phyloP scores from a whole-genome alignment of 2,888 invertebrate species.

The Drosophila sordidula region DNA sequence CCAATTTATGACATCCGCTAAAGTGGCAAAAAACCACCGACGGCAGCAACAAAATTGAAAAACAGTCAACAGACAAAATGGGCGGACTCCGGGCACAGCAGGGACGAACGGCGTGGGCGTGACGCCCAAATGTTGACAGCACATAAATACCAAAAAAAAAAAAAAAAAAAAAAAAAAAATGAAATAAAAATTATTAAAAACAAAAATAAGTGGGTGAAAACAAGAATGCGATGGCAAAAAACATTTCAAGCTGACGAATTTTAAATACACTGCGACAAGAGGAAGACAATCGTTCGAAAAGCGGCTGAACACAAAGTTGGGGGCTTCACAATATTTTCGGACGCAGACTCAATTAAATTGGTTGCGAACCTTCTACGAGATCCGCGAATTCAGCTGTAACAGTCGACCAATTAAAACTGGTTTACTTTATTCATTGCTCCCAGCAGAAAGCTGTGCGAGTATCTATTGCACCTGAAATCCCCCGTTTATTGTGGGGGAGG shows the following conservation, averaged over 20 bases:
- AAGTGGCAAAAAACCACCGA: conserved; percentile 45
- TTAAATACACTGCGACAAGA: conserved; percentile 22
- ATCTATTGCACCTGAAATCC: not conserved
- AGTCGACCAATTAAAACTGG: too few relatives aligned
- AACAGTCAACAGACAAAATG: conserved; percentile 27
- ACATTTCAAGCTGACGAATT: conserved; percentile 25
- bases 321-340: too few relatives aligned
- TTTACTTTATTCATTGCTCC: too few relatives aligned
- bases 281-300: too few relatives aligned
- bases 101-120: conserved; percentile 37
- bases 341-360: too few relatives aligned
- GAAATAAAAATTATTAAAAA: conserved; percentile 9
- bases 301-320: too few relatives aligned
- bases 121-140: conserved; percentile 53
- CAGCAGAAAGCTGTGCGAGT: not conserved
- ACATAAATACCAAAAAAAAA: conserved; percentile 17
- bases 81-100: conserved; percentile 2
- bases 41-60: conserved; percentile 24
- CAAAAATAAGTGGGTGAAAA: conserved; percentile 12
- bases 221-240: conserved; percentile 9
- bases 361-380: not conserved
- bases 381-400: too few relatives aligned
- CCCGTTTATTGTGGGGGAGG: conserved; percentile 10
- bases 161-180: not conserved
- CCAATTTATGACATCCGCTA: conserved; percentile 81